phyloP scores from a whole-genome alignment of 2,797 vertebrate genomes.

The Siniperca obscura region DNA sequence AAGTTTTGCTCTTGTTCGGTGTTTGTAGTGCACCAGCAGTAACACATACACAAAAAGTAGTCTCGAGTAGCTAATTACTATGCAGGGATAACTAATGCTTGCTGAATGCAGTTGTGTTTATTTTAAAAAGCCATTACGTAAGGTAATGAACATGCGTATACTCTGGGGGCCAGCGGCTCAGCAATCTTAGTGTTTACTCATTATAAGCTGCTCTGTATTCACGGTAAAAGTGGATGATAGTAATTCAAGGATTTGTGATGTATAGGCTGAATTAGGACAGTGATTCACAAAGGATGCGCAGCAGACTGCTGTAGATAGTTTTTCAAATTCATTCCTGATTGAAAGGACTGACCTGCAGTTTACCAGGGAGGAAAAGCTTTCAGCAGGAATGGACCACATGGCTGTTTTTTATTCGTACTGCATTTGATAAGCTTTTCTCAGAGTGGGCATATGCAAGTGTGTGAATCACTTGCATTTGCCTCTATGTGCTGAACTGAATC shows the following conservation, averaged over 20 bases:
- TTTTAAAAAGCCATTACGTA: constrained; percentile 77
- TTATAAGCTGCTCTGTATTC: constrained; percentile 67
- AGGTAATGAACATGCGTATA: constrained; percentile 75
- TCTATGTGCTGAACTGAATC: not conserved
- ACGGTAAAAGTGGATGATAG: constrained; percentile 57
- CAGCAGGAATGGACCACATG: not conserved
- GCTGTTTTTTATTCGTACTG: not conserved
- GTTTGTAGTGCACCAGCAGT: constrained; percentile 4
- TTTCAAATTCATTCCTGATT: constrained; percentile 27
- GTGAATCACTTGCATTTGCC: not conserved
- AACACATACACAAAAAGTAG: constrained; percentile 24
- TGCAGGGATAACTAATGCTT: constrained; percentile 66
- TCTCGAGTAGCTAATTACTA: constrained; percentile 59
- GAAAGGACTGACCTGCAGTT: constrained; percentile 42
- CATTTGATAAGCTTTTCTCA: constrained; percentile 21
- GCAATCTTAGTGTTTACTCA: constrained; percentile 72
- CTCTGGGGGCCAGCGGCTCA: constrained; percentile 55
- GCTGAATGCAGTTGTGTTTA: constrained; percentile 68
- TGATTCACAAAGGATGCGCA: constrained; percentile 21
- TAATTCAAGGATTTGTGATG: constrained; percentile 61
- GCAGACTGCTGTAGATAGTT: not conserved
- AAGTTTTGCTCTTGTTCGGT: constrained; percentile 7
- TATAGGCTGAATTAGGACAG: constrained; percentile 52
- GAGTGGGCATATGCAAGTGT: not conserved
- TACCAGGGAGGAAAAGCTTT: constrained; percentile 31